A percentile compares a stretch with the other conserved stretches of the same genome.
Conservation (phyloP, 2,797 vertebrate genomes). For the Cossypha heuglini region DNA sequence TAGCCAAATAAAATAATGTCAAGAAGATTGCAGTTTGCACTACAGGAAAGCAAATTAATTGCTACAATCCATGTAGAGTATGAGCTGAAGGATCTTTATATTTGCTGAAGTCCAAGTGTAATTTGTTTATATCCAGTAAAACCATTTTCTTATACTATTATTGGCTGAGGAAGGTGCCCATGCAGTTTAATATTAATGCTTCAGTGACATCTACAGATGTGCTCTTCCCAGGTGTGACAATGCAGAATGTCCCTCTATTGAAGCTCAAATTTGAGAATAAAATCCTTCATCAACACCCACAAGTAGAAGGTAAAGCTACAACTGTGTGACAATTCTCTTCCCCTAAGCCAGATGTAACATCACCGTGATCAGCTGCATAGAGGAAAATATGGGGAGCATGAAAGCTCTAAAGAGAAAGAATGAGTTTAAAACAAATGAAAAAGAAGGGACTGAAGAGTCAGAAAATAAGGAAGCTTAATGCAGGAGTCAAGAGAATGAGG, state of each 20-base stretch:
- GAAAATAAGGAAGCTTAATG: background rate
- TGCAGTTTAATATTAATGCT: background rate
- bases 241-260: background rate
- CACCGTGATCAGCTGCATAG: background rate
- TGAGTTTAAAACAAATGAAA: background rate
- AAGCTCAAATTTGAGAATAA: background rate
- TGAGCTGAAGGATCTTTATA: background rate
- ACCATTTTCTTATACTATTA: background rate
- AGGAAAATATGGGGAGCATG: background rate
- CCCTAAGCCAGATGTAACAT: background rate
- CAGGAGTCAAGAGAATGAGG: background rate
- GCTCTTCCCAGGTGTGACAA: background rate
- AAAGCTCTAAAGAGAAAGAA: background rate
- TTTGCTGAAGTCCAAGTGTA: background rate
- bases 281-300: background rate
- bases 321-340: background rate
- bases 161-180: background rate
- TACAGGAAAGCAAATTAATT: background rate
- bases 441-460: background rate
- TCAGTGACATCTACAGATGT: background rate
- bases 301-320: background rate
- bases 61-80: background rate
- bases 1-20: background rate
- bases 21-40: background rate
- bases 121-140: background rate